Conservation (phyloP, 2,888 invertebrate species). For the Drosophila dives region DNA sequence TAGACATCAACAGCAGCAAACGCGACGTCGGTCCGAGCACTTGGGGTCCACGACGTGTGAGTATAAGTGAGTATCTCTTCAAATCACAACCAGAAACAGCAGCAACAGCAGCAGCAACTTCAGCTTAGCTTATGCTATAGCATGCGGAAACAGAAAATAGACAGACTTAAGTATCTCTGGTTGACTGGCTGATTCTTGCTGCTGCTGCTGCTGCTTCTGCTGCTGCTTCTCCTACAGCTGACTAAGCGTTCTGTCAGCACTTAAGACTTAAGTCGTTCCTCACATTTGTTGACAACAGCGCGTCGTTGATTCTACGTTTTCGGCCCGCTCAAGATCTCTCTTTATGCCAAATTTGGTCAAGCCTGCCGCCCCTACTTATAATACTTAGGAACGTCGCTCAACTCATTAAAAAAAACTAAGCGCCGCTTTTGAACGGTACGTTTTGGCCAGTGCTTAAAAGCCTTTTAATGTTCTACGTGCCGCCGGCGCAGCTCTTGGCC, state of each 20-base stretch:
- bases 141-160: slow-evolving; percentile 42
- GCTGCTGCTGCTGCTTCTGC: neutral
- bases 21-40: slow-evolving; percentile 70
- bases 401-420: slow-evolving; percentile 70
- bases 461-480: slow-evolving; percentile 57
- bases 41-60: slow-evolving; percentile 84
- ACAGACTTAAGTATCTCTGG: slow-evolving; percentile 28
- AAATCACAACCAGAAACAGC: neutral
- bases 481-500: slow-evolving; percentile 28
- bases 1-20: slow-evolving; percentile 44
- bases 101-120: neutral
- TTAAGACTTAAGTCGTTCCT: slow-evolving; percentile 56
- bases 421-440: slow-evolving; percentile 49
- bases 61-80: slow-evolving; percentile 82
- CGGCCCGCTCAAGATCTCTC: slow-evolving; percentile 33
- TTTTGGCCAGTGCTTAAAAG: slow-evolving; percentile 37
- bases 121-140: neutral
- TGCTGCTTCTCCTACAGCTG: slow-evolving; percentile 25
- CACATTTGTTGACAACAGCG: slow-evolving; percentile 28
- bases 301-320: slow-evolving; percentile 6
- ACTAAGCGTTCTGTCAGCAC: slow-evolving; percentile 74
- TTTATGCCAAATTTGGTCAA: slow-evolving; percentile 70
- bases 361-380: slow-evolving; percentile 73
- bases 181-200: slow-evolving; percentile 2
- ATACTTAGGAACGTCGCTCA: slow-evolving; percentile 34